These are phyloP conservation scores for Nannoperca australis DNA, from an alignment of 2,797 vertebrate species.

Conservation along the genomic window DNA sequence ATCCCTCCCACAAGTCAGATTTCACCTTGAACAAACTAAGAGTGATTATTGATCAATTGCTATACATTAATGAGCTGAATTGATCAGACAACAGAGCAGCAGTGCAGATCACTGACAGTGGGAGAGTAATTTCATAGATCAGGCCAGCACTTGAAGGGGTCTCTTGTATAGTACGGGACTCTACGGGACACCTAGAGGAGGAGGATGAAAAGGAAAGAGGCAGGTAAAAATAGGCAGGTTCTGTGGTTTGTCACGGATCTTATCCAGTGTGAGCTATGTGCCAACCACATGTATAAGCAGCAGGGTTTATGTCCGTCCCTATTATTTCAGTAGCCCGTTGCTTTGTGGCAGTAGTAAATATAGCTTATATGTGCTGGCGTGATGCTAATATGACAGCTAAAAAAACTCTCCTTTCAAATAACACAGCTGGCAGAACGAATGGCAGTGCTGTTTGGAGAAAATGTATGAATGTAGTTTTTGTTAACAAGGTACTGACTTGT, in stretches of 20 bases:
- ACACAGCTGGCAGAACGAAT: not conserved
- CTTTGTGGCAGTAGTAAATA: slow-evolving; percentile 51
- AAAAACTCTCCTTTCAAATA: slow-evolving; percentile 31
- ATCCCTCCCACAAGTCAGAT: slow-evolving; percentile 72
- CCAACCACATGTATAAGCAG: slow-evolving; percentile 26
- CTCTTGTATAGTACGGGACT: slow-evolving; percentile 7
- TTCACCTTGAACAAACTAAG: slow-evolving; percentile 79
- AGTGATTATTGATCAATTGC: slow-evolving; percentile 82
- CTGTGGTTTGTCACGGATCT: slow-evolving; percentile 29
- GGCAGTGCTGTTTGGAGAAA: not conserved
- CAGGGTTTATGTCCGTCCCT: slow-evolving; percentile 38
- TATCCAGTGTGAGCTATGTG: slow-evolving; percentile 31
- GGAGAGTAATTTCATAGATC: slow-evolving; percentile 30
- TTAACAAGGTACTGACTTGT: slow-evolving; percentile 29
- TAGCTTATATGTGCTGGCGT: slow-evolving; percentile 39
- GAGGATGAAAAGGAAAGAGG: slow-evolving; percentile 10
- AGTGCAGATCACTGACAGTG: slow-evolving; percentile 59
- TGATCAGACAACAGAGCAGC: slow-evolving; percentile 75
- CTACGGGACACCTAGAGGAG: slow-evolving; percentile 12
- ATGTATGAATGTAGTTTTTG: slow-evolving; percentile 9
- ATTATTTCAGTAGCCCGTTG: slow-evolving; percentile 12
- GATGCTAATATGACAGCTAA: slow-evolving; percentile 61
- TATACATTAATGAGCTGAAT: slow-evolving; percentile 82
- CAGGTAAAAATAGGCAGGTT: slow-evolving; percentile 24
- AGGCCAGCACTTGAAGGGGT: slow-evolving; percentile 39